Conservation (phyloP, 2,888 invertebrate genomes). For the Cryptops parisi region DNA sequence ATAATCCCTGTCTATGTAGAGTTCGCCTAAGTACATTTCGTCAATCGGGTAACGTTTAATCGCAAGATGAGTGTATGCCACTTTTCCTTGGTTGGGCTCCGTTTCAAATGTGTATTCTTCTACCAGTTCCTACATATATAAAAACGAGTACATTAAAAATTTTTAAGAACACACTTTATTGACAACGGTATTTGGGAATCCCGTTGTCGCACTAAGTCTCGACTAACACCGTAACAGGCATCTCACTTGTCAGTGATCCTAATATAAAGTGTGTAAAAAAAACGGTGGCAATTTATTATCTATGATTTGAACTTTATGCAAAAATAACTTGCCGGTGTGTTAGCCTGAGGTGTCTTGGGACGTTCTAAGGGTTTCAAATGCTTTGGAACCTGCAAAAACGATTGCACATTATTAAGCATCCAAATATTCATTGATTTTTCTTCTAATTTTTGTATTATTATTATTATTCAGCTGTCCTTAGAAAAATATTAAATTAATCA, state of each 20-base stretch:
- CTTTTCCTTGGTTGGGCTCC: constrained; percentile 51
- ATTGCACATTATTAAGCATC: no score
- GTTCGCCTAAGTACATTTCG: constrained; percentile 74
- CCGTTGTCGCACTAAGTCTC: no score
- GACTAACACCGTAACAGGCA: no score
- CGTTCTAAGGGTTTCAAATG: constrained; percentile 26
- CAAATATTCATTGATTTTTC: no score
- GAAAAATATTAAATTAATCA: no score
- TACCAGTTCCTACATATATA: constrained; percentile 37
- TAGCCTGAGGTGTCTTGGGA: constrained; percentile 24
- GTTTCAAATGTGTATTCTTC: constrained; percentile 83
- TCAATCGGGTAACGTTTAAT: constrained; percentile 75
- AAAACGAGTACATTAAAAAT: not conserved
- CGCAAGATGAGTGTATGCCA: constrained; percentile 72
- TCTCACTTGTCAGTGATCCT: no score
- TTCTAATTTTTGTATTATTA: no score
- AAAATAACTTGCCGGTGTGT: constrained; percentile 20
- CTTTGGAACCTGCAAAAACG: constrained; percentile 21
- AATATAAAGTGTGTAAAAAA: no score
- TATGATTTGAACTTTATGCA: not conserved
- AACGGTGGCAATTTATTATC: not conserved
- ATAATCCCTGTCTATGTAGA: constrained; percentile 76
- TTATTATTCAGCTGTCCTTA: no score
- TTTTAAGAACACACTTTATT: no score
- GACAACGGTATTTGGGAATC: no score